Evolutionary conservation across 92 coral and sea anemone genomes (phyloP), one percentile per base, ranked within the genome.

Genomic region (Siderastrea radians): DNA sequence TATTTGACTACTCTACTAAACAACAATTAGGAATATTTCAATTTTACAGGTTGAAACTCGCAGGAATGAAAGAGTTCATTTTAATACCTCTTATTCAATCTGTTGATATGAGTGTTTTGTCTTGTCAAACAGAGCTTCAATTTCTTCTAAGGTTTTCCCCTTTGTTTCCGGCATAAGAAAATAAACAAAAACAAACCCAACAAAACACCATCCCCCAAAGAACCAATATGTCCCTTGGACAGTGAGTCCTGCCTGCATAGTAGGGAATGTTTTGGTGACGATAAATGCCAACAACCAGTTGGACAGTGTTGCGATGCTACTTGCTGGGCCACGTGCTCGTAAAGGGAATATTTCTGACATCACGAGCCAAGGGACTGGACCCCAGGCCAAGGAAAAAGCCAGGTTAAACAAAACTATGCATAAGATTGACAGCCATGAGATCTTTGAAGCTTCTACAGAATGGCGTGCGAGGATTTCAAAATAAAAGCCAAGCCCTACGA

Each of bases 341-440:
- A 87, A 83, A 12, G 96, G 98, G 49, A 88, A 92, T 17, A 92
- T 85, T 84, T 96, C 96, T 1, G 95, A 90, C 92, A 94, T 90
- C 11, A 88, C 73, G 9, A 96, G 84, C 99, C 99, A 96, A 3
- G 97, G 99, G 46, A 92, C 88, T n/a, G 94, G 95, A 6, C 98
- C 98, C 96, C 96, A 93, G 26, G 96, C 84, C 26, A 95, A 79
- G 14, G 95, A 76, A 77, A 90, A 93, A 7, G 84, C 83, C 14
- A 90, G n/a, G 51, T 81, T 76, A 53, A 82, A 93, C 19, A 93
- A 9, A n/a, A 93, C 53, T 13, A 93, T 43, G 54, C 89, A 86
- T 19, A 84, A 75, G 47, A 93, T 90, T 16, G 96, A 92, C 12
- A 93, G 78, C 96, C 96, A 93, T 10, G 86, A 74, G 11, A 90